Conservation (phyloP, 2,888 invertebrate genomes). For the Cosmorhoe ocellata region DNA sequence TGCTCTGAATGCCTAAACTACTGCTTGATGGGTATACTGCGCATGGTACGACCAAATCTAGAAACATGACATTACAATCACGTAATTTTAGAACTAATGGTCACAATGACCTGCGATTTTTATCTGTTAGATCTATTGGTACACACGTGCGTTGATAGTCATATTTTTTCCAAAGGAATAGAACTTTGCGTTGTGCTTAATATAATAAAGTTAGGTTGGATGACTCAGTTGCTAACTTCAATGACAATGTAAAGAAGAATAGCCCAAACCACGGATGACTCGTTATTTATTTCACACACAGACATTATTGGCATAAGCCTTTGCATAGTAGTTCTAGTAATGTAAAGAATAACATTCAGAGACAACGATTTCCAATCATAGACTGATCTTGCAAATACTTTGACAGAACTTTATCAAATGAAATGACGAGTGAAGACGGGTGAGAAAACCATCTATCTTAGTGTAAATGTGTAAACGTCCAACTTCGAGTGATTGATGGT, state of each 20-base stretch:
- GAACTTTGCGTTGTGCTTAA: too few species aligned
- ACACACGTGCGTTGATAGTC: background rate
- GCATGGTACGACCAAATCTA: slow-evolving; percentile 9
- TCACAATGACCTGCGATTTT: slow-evolving; percentile 11
- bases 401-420: slow-evolving; percentile 9
- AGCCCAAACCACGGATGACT: too few species aligned
- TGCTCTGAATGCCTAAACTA: slow-evolving; percentile 14
- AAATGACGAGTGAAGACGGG: slow-evolving; percentile 17
- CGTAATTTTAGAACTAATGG: slow-evolving; percentile 6
- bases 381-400: slow-evolving; percentile 4
- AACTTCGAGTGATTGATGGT: slow-evolving; percentile 46
- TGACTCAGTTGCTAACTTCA: too few species aligned
- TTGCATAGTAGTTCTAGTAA: too few species aligned
- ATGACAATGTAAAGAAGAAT: too few species aligned
- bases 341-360: too few species aligned
- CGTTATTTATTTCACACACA: too few species aligned
- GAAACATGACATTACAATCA: slow-evolving; percentile 6
- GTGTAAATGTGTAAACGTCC: slow-evolving; percentile 36
- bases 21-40: slow-evolving; percentile 11
- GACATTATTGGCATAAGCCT: too few species aligned
- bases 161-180: too few species aligned
- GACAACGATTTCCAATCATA: background rate
- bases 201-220: too few species aligned
- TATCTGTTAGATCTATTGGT: slow-evolving; percentile 9
- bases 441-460: slow-evolving; percentile 46